phyloP scores from a whole-genome alignment of 2,113 vertebrate genomes.

The Salvelinus alpinus region DNA sequence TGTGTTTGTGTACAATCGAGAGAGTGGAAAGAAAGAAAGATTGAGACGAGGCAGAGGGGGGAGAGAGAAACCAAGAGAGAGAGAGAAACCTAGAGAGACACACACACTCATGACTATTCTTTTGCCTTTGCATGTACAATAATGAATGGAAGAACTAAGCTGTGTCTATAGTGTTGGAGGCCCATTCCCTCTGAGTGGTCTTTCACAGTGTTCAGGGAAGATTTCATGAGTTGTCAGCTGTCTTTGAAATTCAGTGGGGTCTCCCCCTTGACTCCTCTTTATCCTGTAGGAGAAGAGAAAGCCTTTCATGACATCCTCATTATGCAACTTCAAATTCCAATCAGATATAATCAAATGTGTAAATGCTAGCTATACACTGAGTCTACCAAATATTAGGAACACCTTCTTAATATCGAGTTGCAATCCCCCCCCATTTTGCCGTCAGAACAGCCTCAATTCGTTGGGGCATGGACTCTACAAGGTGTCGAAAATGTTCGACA shows the following conservation, averaged over 20 bases:
- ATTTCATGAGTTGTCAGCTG: conserved; percentile 4
- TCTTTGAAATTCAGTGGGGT: conserved; percentile 54
- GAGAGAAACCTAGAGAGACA: conserved; percentile 13
- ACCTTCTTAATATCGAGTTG: no score
- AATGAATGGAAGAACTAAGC: conserved; percentile 46
- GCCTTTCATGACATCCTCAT: conserved; percentile 37
- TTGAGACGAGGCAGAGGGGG: conserved; percentile 50
- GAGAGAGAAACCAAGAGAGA: conserved; percentile 47
- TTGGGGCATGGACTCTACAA: no score
- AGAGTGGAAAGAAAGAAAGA: conserved; percentile 18
- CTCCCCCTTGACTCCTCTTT: conserved; percentile 45
- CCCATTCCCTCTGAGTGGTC: conserved; percentile 41
- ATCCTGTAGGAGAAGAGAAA: conserved; percentile 32
- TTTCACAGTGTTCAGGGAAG: conserved; percentile 39
- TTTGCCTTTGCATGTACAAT: conserved; percentile 61
- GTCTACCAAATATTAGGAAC: no score
- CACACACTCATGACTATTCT: not conserved
- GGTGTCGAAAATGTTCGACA: no score
- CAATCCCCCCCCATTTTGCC: no score
- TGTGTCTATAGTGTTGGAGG: conserved; percentile 24
- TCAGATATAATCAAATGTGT: not conserved
- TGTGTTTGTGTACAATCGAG: conserved; percentile 87
- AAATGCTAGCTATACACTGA: not conserved
- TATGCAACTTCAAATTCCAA: conserved; percentile 34
- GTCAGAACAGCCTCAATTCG: no score